Evolutionary conservation across 2,113 vertebrate species (phyloP).

Genomic region (Craseonycteris thonglongyai): DNA sequence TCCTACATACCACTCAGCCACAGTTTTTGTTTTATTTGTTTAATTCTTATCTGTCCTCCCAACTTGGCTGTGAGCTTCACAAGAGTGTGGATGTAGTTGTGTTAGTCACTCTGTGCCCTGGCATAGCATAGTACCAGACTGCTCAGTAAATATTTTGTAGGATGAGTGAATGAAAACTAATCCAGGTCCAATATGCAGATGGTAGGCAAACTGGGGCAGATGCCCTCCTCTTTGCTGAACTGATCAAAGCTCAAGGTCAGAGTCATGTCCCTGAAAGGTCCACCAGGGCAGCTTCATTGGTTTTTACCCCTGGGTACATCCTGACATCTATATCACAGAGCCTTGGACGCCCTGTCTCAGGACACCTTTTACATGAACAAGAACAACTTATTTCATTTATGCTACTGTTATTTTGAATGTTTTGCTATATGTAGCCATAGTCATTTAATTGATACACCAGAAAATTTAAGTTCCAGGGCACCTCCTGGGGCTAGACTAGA

Average conservation of each 20-base stretch:
- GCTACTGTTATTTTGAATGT: neutral
- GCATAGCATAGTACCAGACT: neutral
- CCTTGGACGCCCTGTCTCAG: neutral
- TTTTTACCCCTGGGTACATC: neutral
- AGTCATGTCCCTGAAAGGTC: neutral
- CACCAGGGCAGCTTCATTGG: too few species aligned
- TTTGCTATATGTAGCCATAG: neutral
- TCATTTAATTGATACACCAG: neutral
- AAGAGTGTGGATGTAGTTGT: neutral
- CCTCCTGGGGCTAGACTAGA: neutral
- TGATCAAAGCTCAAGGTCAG: neutral
- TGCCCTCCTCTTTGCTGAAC: neutral
- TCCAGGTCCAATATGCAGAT: neutral
- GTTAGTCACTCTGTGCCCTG: neutral
- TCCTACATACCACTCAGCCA: neutral
- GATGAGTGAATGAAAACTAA: neutral
- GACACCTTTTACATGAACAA: neutral
- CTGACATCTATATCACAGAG: neutral
- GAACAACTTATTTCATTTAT: neutral
- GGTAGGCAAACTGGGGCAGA: neutral
- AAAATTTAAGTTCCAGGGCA: neutral
- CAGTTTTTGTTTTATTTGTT: neutral
- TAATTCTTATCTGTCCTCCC: neutral
- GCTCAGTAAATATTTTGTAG: neutral
- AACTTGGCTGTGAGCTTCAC: neutral